Evolutionary conservation across 2,888 invertebrate genomes (phyloP), one percentile per base, ranked within the genome.

Genomic region (Drosophila multiciliata): DNA sequence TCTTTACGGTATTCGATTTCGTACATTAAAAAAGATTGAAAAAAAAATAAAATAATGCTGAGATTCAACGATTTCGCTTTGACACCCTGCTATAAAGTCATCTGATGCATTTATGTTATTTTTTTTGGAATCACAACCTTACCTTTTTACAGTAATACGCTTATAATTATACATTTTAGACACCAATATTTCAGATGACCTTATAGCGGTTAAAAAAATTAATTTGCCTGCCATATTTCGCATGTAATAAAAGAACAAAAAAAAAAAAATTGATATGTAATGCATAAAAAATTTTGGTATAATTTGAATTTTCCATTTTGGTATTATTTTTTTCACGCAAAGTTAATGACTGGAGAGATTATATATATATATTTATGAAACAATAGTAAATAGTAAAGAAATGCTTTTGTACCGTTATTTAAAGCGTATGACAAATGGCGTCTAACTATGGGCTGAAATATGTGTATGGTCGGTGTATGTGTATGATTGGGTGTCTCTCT

Each of bases 271-370:
- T 12, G 0, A 81, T 67, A 76, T 82, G 69, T 71, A 80, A 77
- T 83, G 84, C 89, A 75, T 79, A 77, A 53, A 55, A 17, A 84
- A 83, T 90, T 81, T 87, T 73, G 78, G 54, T 75, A 83, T 69
- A 75, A 89, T 89, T 87, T 64, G 65, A 9, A 50, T 82, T 67
- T 81, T 76, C 66, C 60, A 78, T 78, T 73, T 75, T 49, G 35
- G 45, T 69, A 20, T 55, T 72, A 64, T 63, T 49, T 33, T 71
- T 50, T 50, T 75, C 81, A 83, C 87, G 88, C 82, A 89, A 91
- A 91, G 91, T 91, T 91, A 91, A 91, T 91, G 91, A 91, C 91
- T 91, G 91, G 90, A 90, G 90, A 90, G 91, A 90, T 89, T 73
- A 83, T 86, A 76, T 67, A 45, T 45, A 57, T 42, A 49, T 42